Evolutionary conservation across 2,888 invertebrate species (phyloP), one percentile per base, ranked within the genome.

Genomic region (Ormyrus nitidulus): DNA sequence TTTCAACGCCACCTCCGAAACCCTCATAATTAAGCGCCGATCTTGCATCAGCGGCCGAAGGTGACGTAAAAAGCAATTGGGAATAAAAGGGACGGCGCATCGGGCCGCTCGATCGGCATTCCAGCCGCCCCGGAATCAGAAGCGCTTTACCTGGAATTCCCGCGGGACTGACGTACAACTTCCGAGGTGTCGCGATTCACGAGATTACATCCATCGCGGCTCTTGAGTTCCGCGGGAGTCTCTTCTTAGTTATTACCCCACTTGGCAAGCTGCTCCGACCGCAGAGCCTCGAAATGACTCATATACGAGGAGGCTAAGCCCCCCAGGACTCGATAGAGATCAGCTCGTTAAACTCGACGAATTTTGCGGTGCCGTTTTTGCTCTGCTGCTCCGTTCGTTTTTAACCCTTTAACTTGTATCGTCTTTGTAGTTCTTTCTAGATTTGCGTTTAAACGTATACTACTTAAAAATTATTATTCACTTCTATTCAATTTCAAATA

Each of bases 281-380:
- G 34, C 34, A 4, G 34, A 34, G 34, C 34, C 34, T 34, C 34
- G 83, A 85, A 88, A 87, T 89, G 88, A 88, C 85, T 88, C 88
- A 88, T 84, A 86, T 79, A 54, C 56, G 69, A 13, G 86, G 84
- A 85, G 84, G 83, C 34, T 34, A 34, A 34, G 34, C 34, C 44
- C 56, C 84, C 85, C 83, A 83, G 64, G 81, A 62, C 74, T 70
- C 81, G 90, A 90, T 90, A 89, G 84, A 79, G 85, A 90, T 90
- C 90, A 89, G 89, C 89, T 90, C 89, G 89, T 90, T 90, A 90
- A 86, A 76, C 82, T 74, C 69, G 68, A 66, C 68, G 71, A 79
- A 79, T 76, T 72, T 71, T 61, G 74, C 77, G 62, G 58, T 70
- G 77, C 53, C 73, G 49, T 66, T 65, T 58, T 58, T 65, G 19